Percentiles rank a stretch among this genome's conserved stretches.
These are phyloP conservation scores for Trematocara zebra DNA, from an alignment of 2,113 vertebrate species.

Conservation along the genomic window DNA sequence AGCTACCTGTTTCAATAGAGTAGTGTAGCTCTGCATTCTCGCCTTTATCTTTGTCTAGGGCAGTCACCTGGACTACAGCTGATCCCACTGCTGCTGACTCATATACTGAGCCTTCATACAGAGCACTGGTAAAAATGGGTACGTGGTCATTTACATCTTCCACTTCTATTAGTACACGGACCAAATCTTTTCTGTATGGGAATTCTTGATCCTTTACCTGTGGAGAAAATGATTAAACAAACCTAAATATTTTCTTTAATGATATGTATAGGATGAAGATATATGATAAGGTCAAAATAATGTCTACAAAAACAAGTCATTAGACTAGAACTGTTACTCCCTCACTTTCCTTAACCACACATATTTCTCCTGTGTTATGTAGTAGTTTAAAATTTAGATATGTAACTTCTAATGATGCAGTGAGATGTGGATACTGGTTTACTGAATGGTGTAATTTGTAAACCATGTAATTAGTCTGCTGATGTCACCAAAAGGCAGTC, in stretches of 20 bases:
- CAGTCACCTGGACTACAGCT: constrained; percentile 89
- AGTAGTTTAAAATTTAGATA: neutral
- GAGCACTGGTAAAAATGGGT: constrained; percentile 85
- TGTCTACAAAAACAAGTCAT: neutral
- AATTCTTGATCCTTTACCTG: constrained; percentile 98
- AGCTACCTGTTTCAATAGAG: constrained; percentile 89
- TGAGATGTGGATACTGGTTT: neutral
- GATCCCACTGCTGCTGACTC: constrained; percentile 96
- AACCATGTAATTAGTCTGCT: neutral
- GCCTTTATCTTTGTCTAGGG: constrained; percentile 95
- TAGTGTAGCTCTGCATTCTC: constrained; percentile 90
- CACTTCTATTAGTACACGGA: constrained; percentile 86
- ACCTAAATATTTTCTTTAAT: neutral
- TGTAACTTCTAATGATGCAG: neutral
- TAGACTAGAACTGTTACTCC: neutral
- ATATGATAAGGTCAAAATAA: neutral
- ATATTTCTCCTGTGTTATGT: neutral
- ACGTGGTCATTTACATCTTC: constrained; percentile 94
- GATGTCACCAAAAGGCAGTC: neutral
- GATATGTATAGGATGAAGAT: neutral
- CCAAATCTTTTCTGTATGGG: constrained; percentile 89
- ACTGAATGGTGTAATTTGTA: neutral
- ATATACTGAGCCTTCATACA: constrained; percentile 90
- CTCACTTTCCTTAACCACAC: neutral
- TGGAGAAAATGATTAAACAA: constrained; percentile 5